phyloP scores from a whole-genome alignment of 2,797 vertebrate species.

The Alectoris magna region DNA sequence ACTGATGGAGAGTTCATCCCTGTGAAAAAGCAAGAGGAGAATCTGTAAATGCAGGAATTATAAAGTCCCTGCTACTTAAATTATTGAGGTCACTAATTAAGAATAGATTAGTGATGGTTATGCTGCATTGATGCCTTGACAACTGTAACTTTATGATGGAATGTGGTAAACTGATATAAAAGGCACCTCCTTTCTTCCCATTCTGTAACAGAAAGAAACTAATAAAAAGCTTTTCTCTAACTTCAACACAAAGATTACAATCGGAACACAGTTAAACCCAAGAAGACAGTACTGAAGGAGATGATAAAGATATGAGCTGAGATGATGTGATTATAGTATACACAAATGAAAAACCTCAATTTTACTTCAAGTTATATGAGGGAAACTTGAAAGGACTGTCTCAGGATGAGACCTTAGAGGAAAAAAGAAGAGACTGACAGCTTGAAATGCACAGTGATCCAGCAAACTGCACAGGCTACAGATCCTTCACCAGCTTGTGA shows the following conservation, averaged over 20 bases:
- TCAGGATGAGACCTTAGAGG: neutral
- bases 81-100: neutral
- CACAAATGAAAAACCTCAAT: accelerated
- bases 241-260: neutral
- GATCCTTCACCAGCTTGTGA: neutral
- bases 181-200: neutral
- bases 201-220: neutral
- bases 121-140: neutral
- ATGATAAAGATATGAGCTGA: neutral
- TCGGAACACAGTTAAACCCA: neutral
- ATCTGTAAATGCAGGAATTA: neutral
- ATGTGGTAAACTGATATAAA: neutral
- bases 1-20: neutral
- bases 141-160: neutral
- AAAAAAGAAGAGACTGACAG: neutral
- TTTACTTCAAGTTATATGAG: neutral
- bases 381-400: neutral
- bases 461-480: neutral
- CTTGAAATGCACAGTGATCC: neutral
- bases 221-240: neutral
- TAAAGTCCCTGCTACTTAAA: neutral
- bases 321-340: neutral
- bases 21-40: neutral
- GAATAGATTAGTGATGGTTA: neutral
- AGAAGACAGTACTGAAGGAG: neutral